phyloP scores from a whole-genome alignment of 2,888 invertebrate genomes.

The Eilema caniola region DNA sequence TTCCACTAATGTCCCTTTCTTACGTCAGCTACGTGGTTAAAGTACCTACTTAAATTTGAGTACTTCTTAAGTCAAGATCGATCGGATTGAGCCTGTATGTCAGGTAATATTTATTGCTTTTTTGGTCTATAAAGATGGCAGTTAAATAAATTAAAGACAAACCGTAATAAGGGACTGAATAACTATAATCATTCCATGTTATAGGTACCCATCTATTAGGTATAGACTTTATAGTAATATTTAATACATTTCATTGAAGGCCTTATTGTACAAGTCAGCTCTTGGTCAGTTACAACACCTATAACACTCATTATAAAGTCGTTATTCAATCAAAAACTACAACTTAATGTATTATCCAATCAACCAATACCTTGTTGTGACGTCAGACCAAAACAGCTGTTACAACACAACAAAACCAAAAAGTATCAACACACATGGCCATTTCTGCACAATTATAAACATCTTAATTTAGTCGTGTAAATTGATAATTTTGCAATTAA shows the following conservation, averaged over 20 bases:
- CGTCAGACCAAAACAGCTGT: slow-evolving; percentile 51
- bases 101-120: no score
- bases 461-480: slow-evolving; percentile 25
- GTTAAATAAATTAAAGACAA: no score
- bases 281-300: not conserved
- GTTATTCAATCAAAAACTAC: not conserved
- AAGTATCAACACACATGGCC: slow-evolving; percentile 22
- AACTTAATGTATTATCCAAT: not conserved
- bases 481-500: slow-evolving; percentile 49
- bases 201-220: not conserved
- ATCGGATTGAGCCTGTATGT: no score
- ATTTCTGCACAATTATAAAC: slow-evolving; percentile 8
- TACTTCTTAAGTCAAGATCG: no score
- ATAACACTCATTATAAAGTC: slow-evolving; percentile 5
- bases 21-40: no score
- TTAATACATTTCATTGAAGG: not conserved
- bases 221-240: no score
- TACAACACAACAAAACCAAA: slow-evolving; percentile 30
- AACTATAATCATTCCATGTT: no score
- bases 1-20: no score
- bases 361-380: slow-evolving; percentile 21
- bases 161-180: no score
- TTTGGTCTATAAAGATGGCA: no score
- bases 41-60: no score
- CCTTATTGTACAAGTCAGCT: not conserved